Evolutionary conservation across 1,140 invertebrate genomes (phyloP), one percentile per base, ranked within the genome.

Genomic region (Musca vetustissima): DNA sequence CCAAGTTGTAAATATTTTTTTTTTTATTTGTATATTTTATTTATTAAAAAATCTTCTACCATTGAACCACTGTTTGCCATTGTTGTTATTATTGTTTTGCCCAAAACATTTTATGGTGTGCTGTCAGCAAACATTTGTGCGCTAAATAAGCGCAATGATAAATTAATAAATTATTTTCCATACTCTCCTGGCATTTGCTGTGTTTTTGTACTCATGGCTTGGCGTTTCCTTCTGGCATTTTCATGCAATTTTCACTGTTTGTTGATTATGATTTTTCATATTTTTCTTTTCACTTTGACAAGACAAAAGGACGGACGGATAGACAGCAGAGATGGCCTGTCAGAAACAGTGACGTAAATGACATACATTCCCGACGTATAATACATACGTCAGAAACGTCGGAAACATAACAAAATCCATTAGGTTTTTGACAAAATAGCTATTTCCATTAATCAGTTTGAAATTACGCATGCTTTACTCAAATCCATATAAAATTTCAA

Each of bases 1-100:
- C 86, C 86, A 80, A 83, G 68, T 22, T 78, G 36, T 32, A 32
- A 43, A 43, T 43, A 43, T 9, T 43, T 43, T 43, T 43, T 43
- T 43, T 9, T 43, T 43, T 11, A 43, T 43, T 43, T 43, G 1
- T 43, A 4, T 43, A 13, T 43, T 25, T 71, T 74, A 59, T 55
- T 73, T 64, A 43, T 43, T 13, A 43, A 43, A 43, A 8, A 28
- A 28, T 43, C 11, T 13, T 1, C 36, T 13, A 43, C 36, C 36
- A 43, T 13, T 32, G 3, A 43, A 43, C 36, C 36, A 43, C 36
- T 11, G 36, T 43, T 7, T 9, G 9, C 4, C 9, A 4, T 32
- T 32, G 28, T 32, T 32, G 11, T 43, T 43, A 9, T 9, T 43
- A 11, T 8, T 28, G 3, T 28, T 28, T 28, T 28, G 3, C 8